These are phyloP conservation scores for Synchiropus splendidus DNA, from an alignment of 2,113 vertebrate species.

Conservation along the genomic window DNA sequence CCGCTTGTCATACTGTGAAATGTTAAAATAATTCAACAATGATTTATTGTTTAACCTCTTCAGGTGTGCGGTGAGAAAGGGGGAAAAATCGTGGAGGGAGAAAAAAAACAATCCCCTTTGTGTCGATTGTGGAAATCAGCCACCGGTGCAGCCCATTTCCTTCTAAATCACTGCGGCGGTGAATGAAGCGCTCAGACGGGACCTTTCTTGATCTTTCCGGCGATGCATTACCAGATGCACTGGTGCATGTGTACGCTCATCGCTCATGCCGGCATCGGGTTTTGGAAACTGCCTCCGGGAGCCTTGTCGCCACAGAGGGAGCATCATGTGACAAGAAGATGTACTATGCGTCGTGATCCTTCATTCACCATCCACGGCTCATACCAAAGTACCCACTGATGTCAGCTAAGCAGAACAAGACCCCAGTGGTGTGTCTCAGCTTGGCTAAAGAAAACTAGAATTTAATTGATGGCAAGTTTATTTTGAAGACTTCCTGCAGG, in stretches of 20 bases:
- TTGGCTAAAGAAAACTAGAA: too few species aligned
- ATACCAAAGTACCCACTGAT: constrained; percentile 3
- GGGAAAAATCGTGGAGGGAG: constrained; percentile 1
- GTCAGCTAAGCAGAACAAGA: constrained; percentile 21
- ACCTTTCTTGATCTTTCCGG: constrained; percentile 57
- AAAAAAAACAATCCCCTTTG: constrained; percentile 36
- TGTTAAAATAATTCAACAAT: constrained; percentile 26
- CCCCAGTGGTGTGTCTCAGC: too few species aligned
- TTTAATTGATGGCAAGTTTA: too few species aligned
- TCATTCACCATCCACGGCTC: constrained; percentile 28
- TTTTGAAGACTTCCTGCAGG: too few species aligned
- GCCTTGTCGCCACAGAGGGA: constrained; percentile 24
- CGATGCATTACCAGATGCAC: constrained; percentile 57
- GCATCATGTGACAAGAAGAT: constrained; percentile 46
- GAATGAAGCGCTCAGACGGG: constrained; percentile 52
- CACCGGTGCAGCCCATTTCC: constrained; percentile 43
- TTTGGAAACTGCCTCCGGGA: constrained; percentile 22
- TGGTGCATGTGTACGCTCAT: constrained; percentile 56
- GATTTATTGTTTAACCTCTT: constrained; percentile 20
- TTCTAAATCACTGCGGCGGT: constrained; percentile 43
- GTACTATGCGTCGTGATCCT: constrained; percentile 30
- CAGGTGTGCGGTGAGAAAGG: not conserved
- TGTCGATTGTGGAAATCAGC: constrained; percentile 53
- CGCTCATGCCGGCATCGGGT: constrained; percentile 42
- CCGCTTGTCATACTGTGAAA: not conserved